Evolutionary conservation across 1,140 invertebrate genomes (phyloP), one percentile per base, ranked within the genome.

Genomic region (Octopus bimaculoides): DNA sequence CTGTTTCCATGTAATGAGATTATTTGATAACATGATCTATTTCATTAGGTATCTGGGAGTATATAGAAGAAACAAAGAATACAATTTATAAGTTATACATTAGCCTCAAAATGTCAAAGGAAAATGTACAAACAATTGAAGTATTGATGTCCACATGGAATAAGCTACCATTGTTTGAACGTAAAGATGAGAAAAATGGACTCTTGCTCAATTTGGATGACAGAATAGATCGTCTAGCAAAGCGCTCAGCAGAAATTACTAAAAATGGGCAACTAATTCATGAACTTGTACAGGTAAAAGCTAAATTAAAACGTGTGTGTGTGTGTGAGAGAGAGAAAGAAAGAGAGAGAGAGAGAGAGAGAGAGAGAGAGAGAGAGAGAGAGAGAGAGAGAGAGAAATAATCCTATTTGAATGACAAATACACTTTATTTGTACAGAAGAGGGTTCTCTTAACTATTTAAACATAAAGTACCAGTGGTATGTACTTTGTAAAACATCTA

Each of bases 141-240:
- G 90, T 91, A 10, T 92, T 95, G 10, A 92, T 96, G 88, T 92
- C 92, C 8, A 92, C 93, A 0, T 97, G 95, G 95, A 92, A 92
- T 14, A 92, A 92, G 81, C 92, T 92, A 66, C 95, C 96, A 8
- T 88, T 97, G 4, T 96, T 95, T 88, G 94, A 95, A 89, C 91
- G 96, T 77, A 86, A 86, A 84, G 95, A 96, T 86, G 92, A 92
- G 5, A 94, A 94, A 84, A 95, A 94, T 90, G 94, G 96, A 84
- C 92, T 93, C 0, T 91, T 96, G 26, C 89, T 98, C 3, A 93
- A 92, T 80, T 90, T 97, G 17, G 95, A 96, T 10, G 95, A 97
- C 81, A 92, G 93, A 17, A 88, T 92, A 6, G 95, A 96, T 85
- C 92, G 92, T 56, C 92, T 93, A 12, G 90, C 91, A 6, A 95